These are phyloP conservation scores for Diachrysia chrysitis DNA, from an alignment of 2,888 invertebrate genomes.

Conservation along the genomic window DNA sequence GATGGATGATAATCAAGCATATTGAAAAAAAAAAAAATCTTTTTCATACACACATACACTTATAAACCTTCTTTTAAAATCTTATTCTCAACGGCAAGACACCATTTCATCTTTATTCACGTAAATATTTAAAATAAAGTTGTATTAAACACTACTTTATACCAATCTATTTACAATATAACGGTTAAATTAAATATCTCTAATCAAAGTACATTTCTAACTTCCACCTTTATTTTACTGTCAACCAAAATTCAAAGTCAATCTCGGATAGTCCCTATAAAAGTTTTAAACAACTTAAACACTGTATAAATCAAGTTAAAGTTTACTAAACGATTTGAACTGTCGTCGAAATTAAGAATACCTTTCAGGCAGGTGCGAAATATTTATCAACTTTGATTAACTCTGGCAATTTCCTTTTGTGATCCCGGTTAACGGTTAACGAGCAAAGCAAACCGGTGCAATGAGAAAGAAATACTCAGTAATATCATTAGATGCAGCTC, in stretches of 20 bases:
- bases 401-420: slow-evolving; percentile 40
- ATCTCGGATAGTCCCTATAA: slow-evolving; percentile 44
- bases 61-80: no score
- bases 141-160: no score
- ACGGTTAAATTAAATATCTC: slow-evolving; percentile 9
- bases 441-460: slow-evolving; percentile 49
- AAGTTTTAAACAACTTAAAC: slow-evolving; percentile 56
- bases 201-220: slow-evolving; percentile 21
- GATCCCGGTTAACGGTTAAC: slow-evolving; percentile 42
- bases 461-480: slow-evolving; percentile 62
- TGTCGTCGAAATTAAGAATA: slow-evolving; percentile 22
- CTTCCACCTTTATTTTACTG: slow-evolving; percentile 42
- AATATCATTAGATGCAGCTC: slow-evolving; percentile 65
- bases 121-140: no score
- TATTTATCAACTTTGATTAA: slow-evolving; percentile 46
- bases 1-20: no score
- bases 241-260: slow-evolving; percentile 48
- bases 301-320: slow-evolving; percentile 53
- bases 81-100: no score
- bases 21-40: no score
- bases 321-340: slow-evolving; percentile 46
- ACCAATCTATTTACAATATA: not conserved
- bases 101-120: no score
- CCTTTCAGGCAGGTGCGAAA: slow-evolving; percentile 10
- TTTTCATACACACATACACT: no score